phyloP scores from a whole-genome alignment of 2,888 invertebrate species.

The Cactoblastis cactorum region DNA sequence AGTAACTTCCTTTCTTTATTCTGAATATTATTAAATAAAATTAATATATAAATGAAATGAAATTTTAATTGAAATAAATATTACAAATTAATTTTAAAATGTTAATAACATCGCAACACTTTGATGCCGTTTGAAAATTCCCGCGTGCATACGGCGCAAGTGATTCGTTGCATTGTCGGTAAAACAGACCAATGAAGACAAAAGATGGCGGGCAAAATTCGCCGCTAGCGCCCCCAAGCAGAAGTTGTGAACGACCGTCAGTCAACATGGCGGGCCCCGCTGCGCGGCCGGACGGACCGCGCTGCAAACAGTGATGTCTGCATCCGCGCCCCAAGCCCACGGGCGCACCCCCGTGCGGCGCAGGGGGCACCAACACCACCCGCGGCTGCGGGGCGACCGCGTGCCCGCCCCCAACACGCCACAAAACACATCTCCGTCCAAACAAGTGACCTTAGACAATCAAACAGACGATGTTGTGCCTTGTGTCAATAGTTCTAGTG shows the following conservation, averaged over 20 bases:
- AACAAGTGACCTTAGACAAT: slow-evolving; percentile 67
- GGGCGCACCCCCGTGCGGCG: slow-evolving; percentile 81
- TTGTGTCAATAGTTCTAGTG: slow-evolving; percentile 79
- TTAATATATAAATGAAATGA: background rate
- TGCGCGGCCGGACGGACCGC: slow-evolving; percentile 71
- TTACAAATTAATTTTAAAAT: background rate
- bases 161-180: slow-evolving; percentile 41
- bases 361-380: slow-evolving; percentile 88
- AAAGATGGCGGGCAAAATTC: slow-evolving; percentile 55
- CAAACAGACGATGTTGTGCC: slow-evolving; percentile 74
- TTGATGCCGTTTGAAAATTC: slow-evolving; percentile 32
- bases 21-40: background rate
- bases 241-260: slow-evolving; percentile 45
- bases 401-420: slow-evolving; percentile 69
- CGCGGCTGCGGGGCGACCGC: slow-evolving; percentile 82
- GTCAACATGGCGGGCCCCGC: slow-evolving; percentile 82
- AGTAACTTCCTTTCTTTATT: background rate
- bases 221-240: slow-evolving; percentile 62
- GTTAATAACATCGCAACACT: background rate
- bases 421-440: slow-evolving; percentile 59
- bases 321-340: slow-evolving; percentile 77
- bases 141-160: slow-evolving; percentile 41
- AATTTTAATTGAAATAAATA: background rate
- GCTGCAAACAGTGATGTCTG: slow-evolving; percentile 77
- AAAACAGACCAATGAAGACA: slow-evolving; percentile 58